Evolutionary conservation across 1,140 invertebrate genomes (phyloP).

Genomic region (Achroia grisella): DNA sequence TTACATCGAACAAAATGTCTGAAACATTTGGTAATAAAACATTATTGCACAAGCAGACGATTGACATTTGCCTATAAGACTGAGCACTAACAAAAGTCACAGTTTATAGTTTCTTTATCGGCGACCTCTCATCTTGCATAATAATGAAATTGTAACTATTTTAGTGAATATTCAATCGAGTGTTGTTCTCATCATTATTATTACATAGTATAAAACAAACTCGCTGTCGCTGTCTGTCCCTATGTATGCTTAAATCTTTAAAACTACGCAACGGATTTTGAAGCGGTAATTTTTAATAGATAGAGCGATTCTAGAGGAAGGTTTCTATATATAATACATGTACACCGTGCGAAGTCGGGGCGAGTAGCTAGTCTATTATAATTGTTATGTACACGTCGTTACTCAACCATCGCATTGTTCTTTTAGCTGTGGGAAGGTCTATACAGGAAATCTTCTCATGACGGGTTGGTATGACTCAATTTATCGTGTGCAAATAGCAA

Average conservation of each 20-base stretch:
- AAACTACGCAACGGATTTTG: too few relatives aligned
- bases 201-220: too few relatives aligned
- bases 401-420: conserved; percentile 24
- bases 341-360: too few relatives aligned
- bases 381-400: conserved; percentile 8
- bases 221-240: too few relatives aligned
- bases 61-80: conserved; percentile 51
- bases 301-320: too few relatives aligned
- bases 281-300: too few relatives aligned
- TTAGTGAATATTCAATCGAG: too few relatives aligned
- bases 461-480: conserved; percentile 12
- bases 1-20: conserved; percentile 11
- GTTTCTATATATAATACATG: too few relatives aligned
- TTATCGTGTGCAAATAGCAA: conserved; percentile 7
- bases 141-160: conserved; percentile 9
- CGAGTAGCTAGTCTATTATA: too few relatives aligned
- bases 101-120: conserved; percentile 26
- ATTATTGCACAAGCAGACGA: conserved; percentile 41
- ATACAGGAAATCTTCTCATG: conserved; percentile 24
- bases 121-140: conserved; percentile 20
- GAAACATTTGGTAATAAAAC: conserved; percentile 51
- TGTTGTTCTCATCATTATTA: too few relatives aligned
- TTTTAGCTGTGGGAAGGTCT: conserved; percentile 36
- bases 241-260: too few relatives aligned
- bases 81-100: conserved; percentile 16